phyloP scores from a whole-genome alignment of 1,140 invertebrate genomes.

The Lepidurus couesii region DNA sequence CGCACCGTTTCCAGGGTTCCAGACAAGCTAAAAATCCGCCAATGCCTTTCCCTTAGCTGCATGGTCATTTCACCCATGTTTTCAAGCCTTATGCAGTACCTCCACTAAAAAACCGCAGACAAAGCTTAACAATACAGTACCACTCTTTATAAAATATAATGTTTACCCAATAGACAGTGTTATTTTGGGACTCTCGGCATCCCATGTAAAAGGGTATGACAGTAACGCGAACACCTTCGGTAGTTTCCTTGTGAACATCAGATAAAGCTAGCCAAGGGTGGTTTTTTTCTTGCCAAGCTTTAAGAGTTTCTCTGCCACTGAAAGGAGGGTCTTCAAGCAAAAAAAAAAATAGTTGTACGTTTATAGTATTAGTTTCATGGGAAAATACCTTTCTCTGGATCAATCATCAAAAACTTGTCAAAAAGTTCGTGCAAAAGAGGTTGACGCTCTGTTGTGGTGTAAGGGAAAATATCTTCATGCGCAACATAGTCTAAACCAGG shows the following conservation, averaged over 20 bases:
- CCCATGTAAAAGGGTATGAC: slow-evolving; percentile 98
- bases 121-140: slow-evolving; percentile 27
- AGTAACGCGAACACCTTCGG: slow-evolving; percentile 88
- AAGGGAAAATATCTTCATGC: slow-evolving; percentile 89
- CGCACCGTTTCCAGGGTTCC: slow-evolving; percentile 91
- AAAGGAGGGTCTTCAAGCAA: slow-evolving; percentile 68
- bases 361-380: slow-evolving; percentile 36
- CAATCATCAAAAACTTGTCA: slow-evolving; percentile 85
- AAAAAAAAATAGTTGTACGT: neutral
- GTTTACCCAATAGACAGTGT: slow-evolving; percentile 82
- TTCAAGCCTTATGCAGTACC: slow-evolving; percentile 92
- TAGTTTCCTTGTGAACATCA: slow-evolving; percentile 96
- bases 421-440: slow-evolving; percentile 91
- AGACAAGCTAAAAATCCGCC: slow-evolving; percentile 91
- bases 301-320: slow-evolving; percentile 77
- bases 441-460: slow-evolving; percentile 67
- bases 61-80: slow-evolving; percentile 84
- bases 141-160: slow-evolving; percentile 34
- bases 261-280: slow-evolving; percentile 94
- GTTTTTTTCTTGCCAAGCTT: slow-evolving; percentile 95
- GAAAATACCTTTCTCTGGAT: slow-evolving; percentile 62
- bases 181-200: slow-evolving; percentile 78
- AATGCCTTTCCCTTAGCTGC: slow-evolving; percentile 88
- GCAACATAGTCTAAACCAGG: slow-evolving; percentile 94
- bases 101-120: slow-evolving; percentile 61